Percentiles rank a stretch among this genome's conserved stretches.
These are phyloP conservation scores for Hirtodrosophila alboralis DNA, from an alignment of 2,888 invertebrate genomes.

Conservation along the genomic window DNA sequence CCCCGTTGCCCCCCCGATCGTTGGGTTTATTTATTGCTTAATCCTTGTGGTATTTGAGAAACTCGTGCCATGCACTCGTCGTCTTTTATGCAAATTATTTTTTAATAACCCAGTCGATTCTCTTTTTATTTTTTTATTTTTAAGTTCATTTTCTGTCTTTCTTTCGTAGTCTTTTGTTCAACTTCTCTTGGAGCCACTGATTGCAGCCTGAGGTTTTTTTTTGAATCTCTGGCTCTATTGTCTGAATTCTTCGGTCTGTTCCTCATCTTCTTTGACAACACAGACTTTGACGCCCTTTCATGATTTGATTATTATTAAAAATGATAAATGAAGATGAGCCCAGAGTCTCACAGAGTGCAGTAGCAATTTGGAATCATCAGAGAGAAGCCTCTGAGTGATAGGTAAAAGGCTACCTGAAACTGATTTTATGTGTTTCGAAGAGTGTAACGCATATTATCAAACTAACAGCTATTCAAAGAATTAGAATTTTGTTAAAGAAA, in stretches of 20 bases:
- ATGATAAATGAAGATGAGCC: constrained; percentile 78
- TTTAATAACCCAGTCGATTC: constrained; percentile 74
- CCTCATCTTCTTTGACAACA: no score
- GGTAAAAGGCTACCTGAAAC: constrained; percentile 59
- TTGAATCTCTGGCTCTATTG: constrained; percentile 27
- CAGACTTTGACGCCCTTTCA: constrained; percentile 61
- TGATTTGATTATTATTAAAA: constrained; percentile 81
- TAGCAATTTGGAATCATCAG: constrained; percentile 69
- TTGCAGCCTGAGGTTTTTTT: constrained; percentile 40
- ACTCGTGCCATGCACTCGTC: constrained; percentile 59
- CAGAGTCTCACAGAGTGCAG: constrained; percentile 51
- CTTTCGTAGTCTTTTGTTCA: constrained; percentile 25
- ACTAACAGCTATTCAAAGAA: background rate
- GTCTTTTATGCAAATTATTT: constrained; percentile 80
- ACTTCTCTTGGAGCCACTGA: constrained; percentile 34
- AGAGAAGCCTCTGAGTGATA: constrained; percentile 46
- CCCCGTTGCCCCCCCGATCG: background rate
- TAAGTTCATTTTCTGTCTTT: constrained; percentile 5
- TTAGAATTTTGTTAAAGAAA: no score
- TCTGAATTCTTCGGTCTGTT: constrained; percentile 34
- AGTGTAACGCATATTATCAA: constrained; percentile 31
- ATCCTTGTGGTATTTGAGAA: constrained; percentile 66
- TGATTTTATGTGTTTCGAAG: constrained; percentile 3
- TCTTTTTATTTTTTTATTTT: no score
- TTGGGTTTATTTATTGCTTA: constrained; percentile 71